Evolutionary conservation across 2,113 vertebrate species (phyloP), one percentile per base, ranked within the genome.

Genomic region (Perognathus longimembris): DNA sequence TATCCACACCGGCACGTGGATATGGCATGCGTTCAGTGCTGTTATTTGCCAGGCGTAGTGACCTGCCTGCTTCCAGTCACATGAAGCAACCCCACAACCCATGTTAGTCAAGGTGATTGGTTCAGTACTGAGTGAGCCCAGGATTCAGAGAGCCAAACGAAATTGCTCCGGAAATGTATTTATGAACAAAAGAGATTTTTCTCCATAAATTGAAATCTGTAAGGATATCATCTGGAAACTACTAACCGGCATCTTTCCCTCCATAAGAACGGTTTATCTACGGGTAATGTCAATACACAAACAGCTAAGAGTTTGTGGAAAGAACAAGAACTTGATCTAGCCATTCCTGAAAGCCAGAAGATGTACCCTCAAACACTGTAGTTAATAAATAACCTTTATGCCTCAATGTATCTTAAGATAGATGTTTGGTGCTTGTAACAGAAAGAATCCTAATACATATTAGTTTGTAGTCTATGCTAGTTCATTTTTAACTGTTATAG

Each of bases 351-450:
- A 94, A 36, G 18, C 26, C 50, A 38, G 2, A 14, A 85, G 38
- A 54, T 6, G 61, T 0, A 89, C 7, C 18, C 22, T 74, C 45
- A 34, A 73, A 73, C 34, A 21, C 66, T 45, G 91, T 40, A 76
- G 22, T 81, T 85, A 54, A n/a, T 42, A 81, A 81, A 85, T 38
- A 59, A 73, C 17, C 5, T 42, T 86, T 57, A 78, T 78, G 78
- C 64, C 32, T 94, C 79, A 89, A 80, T 80, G 76, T 69, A 82
- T 20, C 64, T 78, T 92, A 85, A 94, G 24, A 61, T 92, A 21
- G 3, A 36, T 57, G 80, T 88, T 90, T 78, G 21, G n/a, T 57
- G 50, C 30, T 80, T 67, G 63, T 67, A 86, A 75, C 14, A 89
- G 54, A 67, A 63, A 90, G 26, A 42, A 88, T 71, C 88, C 28